Conservation (phyloP, 1,140 invertebrate species). For the Argopecten irradians region DNA sequence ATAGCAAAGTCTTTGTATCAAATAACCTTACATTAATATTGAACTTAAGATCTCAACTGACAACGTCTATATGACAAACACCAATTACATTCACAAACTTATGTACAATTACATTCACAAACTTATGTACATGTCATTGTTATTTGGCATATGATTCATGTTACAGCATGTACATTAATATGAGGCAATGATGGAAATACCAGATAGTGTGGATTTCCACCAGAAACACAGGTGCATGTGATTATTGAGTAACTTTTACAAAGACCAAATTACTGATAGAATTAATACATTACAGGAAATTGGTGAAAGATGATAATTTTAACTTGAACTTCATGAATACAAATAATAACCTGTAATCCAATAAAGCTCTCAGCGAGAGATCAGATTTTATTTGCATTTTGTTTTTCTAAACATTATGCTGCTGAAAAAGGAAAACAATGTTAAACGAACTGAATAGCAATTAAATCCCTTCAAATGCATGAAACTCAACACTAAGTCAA, state of each 20-base stretch:
- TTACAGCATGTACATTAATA: not conserved
- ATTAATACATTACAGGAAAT: not conserved
- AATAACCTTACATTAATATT: too few species aligned
- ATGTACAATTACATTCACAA: not conserved
- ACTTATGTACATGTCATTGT: not conserved
- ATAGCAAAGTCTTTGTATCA: too few species aligned
- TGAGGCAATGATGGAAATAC: not conserved
- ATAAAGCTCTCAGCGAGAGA: too few species aligned
- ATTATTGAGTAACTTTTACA: not conserved
- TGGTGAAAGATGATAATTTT: not conserved
- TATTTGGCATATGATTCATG: not conserved
- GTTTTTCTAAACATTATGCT: not conserved
- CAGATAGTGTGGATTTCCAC: slow-evolving; percentile 15
- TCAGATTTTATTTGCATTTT: not conserved
- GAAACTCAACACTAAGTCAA: too few species aligned
- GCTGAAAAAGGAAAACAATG: too few species aligned
- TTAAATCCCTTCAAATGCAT: too few species aligned
- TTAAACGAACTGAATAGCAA: too few species aligned
- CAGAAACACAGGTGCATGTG: not conserved
- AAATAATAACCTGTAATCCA: too few species aligned
- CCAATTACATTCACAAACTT: not conserved
- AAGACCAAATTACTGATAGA: not conserved
- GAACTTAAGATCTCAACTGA: too few species aligned
- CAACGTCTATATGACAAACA: not conserved
- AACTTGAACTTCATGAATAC: not conserved